Percentiles rank a stretch among this genome's conserved stretches.
Conservation (phyloP, 2,113 vertebrate species). For the Ondatra zibethicus region DNA sequence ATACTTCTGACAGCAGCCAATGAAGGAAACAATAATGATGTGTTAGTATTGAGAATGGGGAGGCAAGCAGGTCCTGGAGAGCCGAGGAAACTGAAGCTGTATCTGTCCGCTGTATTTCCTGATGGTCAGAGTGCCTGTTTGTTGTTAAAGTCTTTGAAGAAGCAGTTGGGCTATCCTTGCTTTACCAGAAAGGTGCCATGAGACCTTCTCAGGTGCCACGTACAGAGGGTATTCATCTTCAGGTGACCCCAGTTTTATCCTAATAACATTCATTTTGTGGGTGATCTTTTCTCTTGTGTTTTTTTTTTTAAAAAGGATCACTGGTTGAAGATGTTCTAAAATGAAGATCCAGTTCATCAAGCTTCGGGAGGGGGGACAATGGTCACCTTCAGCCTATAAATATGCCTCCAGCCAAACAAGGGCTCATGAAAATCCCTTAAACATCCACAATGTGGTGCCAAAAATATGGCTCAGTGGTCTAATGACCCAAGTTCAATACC, state of each 20-base stretch:
- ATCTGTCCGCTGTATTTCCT: background rate
- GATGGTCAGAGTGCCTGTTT: background rate
- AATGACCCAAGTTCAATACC: background rate
- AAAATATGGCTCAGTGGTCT: background rate
- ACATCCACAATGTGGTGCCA: background rate
- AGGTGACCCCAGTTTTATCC: background rate
- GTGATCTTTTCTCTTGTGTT: background rate
- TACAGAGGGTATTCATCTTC: background rate
- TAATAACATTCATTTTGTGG: background rate
- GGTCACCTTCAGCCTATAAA: background rate
- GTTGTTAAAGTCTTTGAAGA: background rate
- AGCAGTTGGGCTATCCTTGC: background rate
- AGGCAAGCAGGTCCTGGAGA: background rate
- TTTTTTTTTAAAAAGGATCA: background rate
- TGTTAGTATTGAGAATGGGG: background rate
- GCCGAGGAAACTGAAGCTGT: background rate
- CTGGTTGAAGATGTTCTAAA: background rate
- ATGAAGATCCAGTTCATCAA: background rate
- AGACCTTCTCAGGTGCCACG: background rate
- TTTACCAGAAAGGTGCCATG: background rate
- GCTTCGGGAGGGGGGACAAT: no score
- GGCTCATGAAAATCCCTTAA: background rate
- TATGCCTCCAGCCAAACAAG: background rate
- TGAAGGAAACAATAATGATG: background rate
- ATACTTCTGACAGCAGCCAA: background rate